Evolutionary conservation across 2,888 invertebrate genomes (phyloP), one percentile per base, ranked within the genome.

Genomic region (Invenusta paracnida): DNA sequence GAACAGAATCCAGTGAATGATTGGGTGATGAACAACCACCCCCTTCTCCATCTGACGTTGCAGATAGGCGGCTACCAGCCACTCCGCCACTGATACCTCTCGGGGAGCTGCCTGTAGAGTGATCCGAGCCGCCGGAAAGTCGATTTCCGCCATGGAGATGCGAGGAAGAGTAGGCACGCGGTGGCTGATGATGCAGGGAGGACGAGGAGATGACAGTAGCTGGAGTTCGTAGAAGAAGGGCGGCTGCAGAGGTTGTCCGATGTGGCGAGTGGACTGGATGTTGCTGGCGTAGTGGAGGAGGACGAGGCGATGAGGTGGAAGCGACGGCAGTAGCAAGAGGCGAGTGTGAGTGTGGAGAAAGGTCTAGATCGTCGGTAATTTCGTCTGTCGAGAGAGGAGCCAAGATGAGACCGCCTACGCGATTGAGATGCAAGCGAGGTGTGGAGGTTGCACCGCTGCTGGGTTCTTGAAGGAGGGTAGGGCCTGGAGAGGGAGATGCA

Each of bases 361-460:
- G 73, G 73, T 73, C 73, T 13, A 73, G 73, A 23, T 73, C 73
- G 28, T 84, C 84, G 28, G 73, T 84, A 0, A 73, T 84, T 29
- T 84, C 84, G 48, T 84, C 84, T 1, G 73, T 73, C 0, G 84
- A 84, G 27, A 84, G 73, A 25, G 84, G 84, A 67, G 84, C 84
- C 28, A 30, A 27, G n/a, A 84, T 73, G 29, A 84, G 84, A 23
- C 84, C 84, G 25, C 84, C 84, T 27, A 84, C 84, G 25, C 84
- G 28, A 30, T 84, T 84, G 17, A 84, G 30, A 67, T 84, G 84
- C 28, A 84, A 30, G 29, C 73, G 67, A 17, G 84, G 84, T 17
- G 67, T 84, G 67, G 84, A 29, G 28, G 23, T n/a, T 48, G 48
- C 48, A 48, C 48, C 17, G 48, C 48, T 48, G 48, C 48, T 48